Conservation (phyloP, 2,797 vertebrate species). For the Ambastaia sidthimunki region DNA sequence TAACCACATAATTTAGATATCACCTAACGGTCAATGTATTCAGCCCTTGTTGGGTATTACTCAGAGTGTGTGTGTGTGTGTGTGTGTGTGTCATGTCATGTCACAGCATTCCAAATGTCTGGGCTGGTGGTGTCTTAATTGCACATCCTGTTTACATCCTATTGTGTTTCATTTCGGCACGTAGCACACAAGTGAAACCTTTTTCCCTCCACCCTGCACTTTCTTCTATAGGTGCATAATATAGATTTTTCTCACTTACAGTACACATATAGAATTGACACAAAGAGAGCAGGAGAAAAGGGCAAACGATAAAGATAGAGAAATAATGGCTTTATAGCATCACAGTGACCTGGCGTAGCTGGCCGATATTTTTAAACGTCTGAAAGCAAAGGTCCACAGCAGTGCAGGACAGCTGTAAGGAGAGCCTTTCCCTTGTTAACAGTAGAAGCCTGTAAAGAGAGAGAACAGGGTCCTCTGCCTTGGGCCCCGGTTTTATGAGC, state of each 20-base stretch:
- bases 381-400: conserved; percentile 40
- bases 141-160: conserved; percentile 83
- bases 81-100: conserved; percentile 67
- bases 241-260: conserved; percentile 13
- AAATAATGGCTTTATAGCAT: conserved; percentile 32
- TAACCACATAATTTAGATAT: not conserved
- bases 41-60: not conserved
- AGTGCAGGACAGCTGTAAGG: conserved; percentile 42
- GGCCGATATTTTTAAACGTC: conserved; percentile 40
- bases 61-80: not conserved
- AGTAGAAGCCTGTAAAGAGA: conserved; percentile 51
- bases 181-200: conserved; percentile 64
- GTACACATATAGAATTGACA: conserved; percentile 7
- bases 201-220: conserved; percentile 18
- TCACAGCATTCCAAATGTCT: conserved; percentile 73
- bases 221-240: conserved; percentile 2
- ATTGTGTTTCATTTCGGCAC: conserved; percentile 81
- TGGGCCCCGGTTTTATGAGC: conserved; percentile 52
- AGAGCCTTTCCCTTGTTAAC: conserved; percentile 51
- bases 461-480: conserved; percentile 45
- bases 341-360: conserved; percentile 34
- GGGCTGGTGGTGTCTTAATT: conserved; percentile 80
- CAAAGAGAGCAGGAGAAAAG: conserved; percentile 17
- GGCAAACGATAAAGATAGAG: conserved; percentile 20
- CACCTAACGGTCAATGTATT: not conserved